Conservation (phyloP, 2,113 vertebrate species). For the Nymphicus hollandicus region DNA sequence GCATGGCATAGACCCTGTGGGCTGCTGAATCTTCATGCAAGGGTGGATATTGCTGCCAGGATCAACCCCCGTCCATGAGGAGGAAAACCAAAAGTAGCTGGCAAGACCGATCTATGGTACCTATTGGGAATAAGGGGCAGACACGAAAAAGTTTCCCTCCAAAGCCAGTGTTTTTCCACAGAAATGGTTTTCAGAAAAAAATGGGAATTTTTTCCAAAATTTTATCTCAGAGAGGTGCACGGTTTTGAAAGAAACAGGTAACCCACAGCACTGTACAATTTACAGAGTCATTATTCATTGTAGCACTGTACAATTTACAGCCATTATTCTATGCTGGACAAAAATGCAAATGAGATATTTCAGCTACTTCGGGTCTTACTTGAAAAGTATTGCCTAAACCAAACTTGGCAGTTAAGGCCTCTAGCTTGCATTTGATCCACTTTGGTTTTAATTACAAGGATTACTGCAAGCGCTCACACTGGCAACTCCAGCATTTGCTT, state of each 20-base stretch:
- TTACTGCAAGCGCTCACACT: background rate
- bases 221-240: background rate
- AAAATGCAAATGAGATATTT: background rate
- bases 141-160: background rate
- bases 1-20: background rate
- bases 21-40: background rate
- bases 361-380: background rate
- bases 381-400: background rate
- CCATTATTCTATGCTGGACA: background rate
- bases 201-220: fast-evolving
- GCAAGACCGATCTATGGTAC: background rate
- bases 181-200: background rate
- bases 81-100: background rate
- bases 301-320: background rate
- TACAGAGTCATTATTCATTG: background rate
- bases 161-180: background rate
- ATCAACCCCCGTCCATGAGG: background rate
- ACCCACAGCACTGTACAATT: background rate
- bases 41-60: background rate
- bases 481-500: background rate
- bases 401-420: background rate
- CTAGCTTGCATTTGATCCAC: background rate
- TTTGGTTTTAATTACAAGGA: background rate
- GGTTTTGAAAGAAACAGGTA: background rate
- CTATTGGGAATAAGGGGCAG: background rate